A percentile compares a stretch with the other conserved stretches of the same genome.
Evolutionary conservation across 2,888 invertebrate genomes (phyloP).

Genomic region (Catocala sponsa): DNA sequence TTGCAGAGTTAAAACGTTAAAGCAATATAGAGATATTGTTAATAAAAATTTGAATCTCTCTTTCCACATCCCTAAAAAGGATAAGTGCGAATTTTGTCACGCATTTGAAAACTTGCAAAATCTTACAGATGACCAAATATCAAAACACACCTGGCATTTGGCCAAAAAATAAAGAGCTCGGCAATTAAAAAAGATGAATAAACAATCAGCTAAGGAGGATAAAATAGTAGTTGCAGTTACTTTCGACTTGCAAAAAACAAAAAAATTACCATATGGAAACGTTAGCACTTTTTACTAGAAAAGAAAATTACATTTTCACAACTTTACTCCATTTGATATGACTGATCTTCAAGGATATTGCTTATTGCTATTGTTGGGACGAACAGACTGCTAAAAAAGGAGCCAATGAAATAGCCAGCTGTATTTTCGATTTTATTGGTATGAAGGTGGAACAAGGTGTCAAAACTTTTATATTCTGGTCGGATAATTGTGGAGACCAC

Average conservation of each 20-base stretch:
- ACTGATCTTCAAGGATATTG: slow-evolving; percentile 8
- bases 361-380: slow-evolving; percentile 18
- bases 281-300: slow-evolving; percentile 13
- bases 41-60: no score
- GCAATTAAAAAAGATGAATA: slow-evolving; percentile 16
- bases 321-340: slow-evolving; percentile 17
- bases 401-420: slow-evolving; percentile 18
- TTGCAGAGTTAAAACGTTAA: no score
- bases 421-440: slow-evolving; percentile 14
- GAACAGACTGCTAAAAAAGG: slow-evolving; percentile 16
- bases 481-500: slow-evolving; percentile 18
- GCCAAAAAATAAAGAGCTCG: slow-evolving; percentile 17
- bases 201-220: slow-evolving; percentile 9
- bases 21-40: no score
- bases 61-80: no score
- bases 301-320: slow-evolving; percentile 14
- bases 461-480: slow-evolving; percentile 16
- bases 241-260: slow-evolving; percentile 15
- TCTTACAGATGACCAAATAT: slow-evolving; percentile 9
- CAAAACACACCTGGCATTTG: slow-evolving; percentile 10
- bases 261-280: slow-evolving; percentile 1
- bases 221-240: slow-evolving; percentile 13
- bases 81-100: no score
- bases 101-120: no score
- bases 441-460: slow-evolving; percentile 12